Evolutionary conservation across 2,797 vertebrate species (phyloP).

Genomic region (Ctenosaura bakeri): DNA sequence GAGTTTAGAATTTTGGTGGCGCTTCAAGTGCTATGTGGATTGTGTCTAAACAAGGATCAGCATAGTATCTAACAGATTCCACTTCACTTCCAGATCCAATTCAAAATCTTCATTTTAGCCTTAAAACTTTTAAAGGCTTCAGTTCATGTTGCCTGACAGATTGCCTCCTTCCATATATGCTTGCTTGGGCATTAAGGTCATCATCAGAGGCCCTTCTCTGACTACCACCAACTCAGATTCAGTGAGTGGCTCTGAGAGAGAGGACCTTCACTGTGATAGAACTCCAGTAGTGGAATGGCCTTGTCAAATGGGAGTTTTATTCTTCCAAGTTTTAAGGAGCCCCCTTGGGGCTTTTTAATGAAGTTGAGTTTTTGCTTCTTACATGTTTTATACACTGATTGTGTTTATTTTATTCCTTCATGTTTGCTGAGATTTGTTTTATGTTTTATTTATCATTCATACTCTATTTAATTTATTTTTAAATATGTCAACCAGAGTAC

Average conservation of each 20-base stretch:
- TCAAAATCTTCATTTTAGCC: neutral
- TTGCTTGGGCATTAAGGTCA: neutral
- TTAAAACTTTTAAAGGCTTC: neutral
- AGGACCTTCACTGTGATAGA: no score
- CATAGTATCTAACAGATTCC: neutral
- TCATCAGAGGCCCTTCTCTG: neutral
- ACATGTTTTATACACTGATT: neutral
- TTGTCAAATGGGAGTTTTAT: neutral
- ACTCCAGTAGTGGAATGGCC: no score
- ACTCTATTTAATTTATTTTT: neutral
- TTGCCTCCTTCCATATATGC: neutral
- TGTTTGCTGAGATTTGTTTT: neutral
- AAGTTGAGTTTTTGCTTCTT: neutral
- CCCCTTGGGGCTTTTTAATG: neutral
- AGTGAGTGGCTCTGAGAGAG: no score
- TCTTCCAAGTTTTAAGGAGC: neutral
- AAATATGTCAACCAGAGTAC: neutral
- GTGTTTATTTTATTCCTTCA: neutral
- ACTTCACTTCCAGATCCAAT: neutral
- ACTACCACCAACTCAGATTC: neutral
- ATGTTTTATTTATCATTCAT: neutral
- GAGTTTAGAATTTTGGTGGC: neutral
- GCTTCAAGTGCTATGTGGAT: neutral
- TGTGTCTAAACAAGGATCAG: neutral
- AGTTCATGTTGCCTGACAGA: neutral